These are phyloP conservation scores for Noctua janthe DNA, from an alignment of 2,888 invertebrate genomes.

Conservation along the genomic window DNA sequence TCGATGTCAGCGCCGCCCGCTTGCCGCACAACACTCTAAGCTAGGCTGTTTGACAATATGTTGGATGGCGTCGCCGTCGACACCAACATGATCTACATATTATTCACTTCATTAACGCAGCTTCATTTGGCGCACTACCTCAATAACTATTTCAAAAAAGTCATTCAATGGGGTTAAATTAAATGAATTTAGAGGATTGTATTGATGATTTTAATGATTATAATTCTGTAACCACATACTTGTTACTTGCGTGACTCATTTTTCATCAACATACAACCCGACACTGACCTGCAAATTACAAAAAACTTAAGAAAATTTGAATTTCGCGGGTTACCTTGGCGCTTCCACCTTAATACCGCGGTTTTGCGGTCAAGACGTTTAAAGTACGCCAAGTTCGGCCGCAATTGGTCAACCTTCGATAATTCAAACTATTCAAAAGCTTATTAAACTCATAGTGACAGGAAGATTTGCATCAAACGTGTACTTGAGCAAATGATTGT, in stretches of 20 bases:
- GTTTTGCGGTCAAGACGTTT: background rate
- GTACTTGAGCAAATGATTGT: background rate
- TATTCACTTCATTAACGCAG: background rate
- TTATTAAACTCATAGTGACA: background rate
- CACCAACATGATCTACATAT: background rate
- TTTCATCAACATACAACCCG: no score
- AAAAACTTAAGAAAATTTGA: no score
- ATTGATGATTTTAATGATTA: no score
- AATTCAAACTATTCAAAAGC: background rate
- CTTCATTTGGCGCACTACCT: background rate
- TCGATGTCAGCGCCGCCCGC: conserved; percentile 8
- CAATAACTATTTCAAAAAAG: no score
- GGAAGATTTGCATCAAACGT: background rate
- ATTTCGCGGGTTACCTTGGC: no score
- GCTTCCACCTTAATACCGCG: no score
- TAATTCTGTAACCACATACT: no score
- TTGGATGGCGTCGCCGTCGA: background rate
- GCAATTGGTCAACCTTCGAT: background rate
- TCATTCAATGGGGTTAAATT: no score
- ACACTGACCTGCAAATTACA: no score
- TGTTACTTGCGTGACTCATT: no score
- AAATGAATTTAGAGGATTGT: no score
- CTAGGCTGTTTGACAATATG: background rate
- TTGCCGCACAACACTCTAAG: background rate
- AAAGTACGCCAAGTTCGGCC: background rate